Conservation (phyloP, 1,140 invertebrate species). For the Chironomus tepperi region DNA sequence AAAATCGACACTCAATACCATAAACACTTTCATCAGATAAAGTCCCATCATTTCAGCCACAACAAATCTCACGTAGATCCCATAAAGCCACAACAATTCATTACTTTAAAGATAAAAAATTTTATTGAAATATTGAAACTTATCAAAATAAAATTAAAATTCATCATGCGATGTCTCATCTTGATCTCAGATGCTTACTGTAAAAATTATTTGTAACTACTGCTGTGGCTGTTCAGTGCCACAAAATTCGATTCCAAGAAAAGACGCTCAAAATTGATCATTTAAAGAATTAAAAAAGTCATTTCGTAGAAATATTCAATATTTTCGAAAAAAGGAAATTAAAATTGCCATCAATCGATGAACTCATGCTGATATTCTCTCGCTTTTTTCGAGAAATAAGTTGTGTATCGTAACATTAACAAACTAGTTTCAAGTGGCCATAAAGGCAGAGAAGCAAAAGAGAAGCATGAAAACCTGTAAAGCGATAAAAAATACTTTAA, state of each 20-base stretch:
- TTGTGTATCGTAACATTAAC: too few species aligned
- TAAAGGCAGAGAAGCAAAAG: neutral
- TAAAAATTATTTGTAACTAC: neutral
- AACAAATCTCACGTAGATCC: too few species aligned
- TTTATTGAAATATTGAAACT: conserved; percentile 1
- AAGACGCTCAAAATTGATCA: neutral
- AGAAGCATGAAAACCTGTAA: conserved; percentile 17
- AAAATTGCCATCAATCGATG: conserved; percentile 18
- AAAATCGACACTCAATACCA: too few species aligned
- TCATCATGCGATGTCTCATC: neutral
- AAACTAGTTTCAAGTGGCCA: conserved; percentile 4
- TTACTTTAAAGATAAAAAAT: neutral
- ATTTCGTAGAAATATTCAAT: neutral
- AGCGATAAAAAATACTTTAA: conserved; percentile 16
- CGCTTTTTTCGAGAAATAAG: neutral
- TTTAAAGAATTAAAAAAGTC: neutral
- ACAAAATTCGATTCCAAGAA: neutral
- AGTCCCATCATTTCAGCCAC: too few species aligned
- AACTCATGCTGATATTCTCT: neutral
- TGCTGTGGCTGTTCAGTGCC: neutral
- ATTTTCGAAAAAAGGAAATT: neutral
- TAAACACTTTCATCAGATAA: too few species aligned
- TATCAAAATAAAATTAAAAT: conserved; percentile 4
- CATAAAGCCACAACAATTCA: neutral
- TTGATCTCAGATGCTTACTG: too few species aligned